Evolutionary conservation across 2,888 invertebrate genomes (phyloP).

Genomic region (Neoitamus cyanurus): DNA sequence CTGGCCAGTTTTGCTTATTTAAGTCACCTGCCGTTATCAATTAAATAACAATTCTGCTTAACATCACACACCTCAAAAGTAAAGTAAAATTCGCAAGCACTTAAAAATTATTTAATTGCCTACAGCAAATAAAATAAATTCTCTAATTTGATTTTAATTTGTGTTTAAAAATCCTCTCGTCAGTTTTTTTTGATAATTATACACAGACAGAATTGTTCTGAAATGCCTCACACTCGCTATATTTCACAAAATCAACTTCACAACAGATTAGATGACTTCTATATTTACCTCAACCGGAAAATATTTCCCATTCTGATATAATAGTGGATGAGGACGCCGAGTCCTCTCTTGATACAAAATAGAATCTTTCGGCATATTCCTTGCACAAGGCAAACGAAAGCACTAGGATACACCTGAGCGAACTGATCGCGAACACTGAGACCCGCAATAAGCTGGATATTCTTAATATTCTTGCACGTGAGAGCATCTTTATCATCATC

Average conservation of each 20-base stretch:
- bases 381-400: background rate
- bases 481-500: constrained; percentile 13
- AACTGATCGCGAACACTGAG: constrained; percentile 4
- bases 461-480: background rate
- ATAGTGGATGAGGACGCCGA: constrained; percentile 52
- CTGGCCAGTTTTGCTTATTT: no score
- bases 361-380: constrained; percentile 39
- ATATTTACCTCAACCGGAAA: constrained; percentile 51
- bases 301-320: constrained; percentile 49
- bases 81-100: no score
- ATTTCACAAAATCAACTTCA: background rate
- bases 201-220: background rate
- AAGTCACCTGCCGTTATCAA: no score
- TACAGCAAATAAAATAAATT: background rate
- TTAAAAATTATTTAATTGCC: background rate
- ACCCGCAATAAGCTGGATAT: background rate
- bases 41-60: background rate
- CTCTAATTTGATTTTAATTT: background rate
- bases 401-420: background rate
- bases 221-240: background rate
- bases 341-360: constrained; percentile 51
- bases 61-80: background rate
- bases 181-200: background rate
- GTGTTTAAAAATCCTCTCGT: background rate
- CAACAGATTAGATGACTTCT: background rate